phyloP scores from a whole-genome alignment of 2,797 vertebrate genomes.

The Meda fulgida region DNA sequence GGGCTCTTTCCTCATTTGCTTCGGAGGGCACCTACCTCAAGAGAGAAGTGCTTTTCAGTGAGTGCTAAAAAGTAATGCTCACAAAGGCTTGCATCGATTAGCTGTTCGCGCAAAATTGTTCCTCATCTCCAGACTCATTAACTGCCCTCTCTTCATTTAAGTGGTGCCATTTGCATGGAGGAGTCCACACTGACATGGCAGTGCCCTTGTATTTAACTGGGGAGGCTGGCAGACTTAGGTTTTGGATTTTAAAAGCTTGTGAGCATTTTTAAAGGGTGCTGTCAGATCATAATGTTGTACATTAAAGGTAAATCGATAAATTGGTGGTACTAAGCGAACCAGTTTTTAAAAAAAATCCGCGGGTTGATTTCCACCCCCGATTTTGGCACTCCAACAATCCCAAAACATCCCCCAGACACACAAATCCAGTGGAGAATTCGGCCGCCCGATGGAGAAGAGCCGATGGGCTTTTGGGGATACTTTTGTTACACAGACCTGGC shows the following conservation, averaged over 20 bases:
- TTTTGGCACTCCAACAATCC: too few relatives aligned
- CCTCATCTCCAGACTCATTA: slow-evolving; percentile 42
- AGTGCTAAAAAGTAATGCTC: slow-evolving; percentile 40
- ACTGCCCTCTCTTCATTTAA: slow-evolving; percentile 25
- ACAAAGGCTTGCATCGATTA: slow-evolving; percentile 43
- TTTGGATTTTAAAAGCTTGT: slow-evolving; percentile 41
- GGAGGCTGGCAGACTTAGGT: slow-evolving; percentile 10
- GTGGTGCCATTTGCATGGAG: slow-evolving; percentile 24
- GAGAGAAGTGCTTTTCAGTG: slow-evolving; percentile 22
- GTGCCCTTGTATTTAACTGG: not conserved
- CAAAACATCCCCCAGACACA: too few relatives aligned
- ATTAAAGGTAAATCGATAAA: slow-evolving; percentile 1
- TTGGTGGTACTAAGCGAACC: not conserved
- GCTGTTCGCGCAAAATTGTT: slow-evolving; percentile 22
- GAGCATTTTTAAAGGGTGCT: slow-evolving; percentile 23
- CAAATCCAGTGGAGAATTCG: too few relatives aligned
- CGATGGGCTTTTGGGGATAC: too few relatives aligned
- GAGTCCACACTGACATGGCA: slow-evolving; percentile 13
- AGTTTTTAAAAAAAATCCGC: not conserved
- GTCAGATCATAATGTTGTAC: slow-evolving; percentile 15
- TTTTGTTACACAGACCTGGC: too few relatives aligned
- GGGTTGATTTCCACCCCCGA: too few relatives aligned
- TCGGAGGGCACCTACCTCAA: slow-evolving; percentile 32
- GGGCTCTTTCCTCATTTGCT: slow-evolving; percentile 1
- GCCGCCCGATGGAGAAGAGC: too few relatives aligned